These are phyloP conservation scores for Cariama cristata DNA, from an alignment of 2,113 vertebrate species.

Conservation along the genomic window DNA sequence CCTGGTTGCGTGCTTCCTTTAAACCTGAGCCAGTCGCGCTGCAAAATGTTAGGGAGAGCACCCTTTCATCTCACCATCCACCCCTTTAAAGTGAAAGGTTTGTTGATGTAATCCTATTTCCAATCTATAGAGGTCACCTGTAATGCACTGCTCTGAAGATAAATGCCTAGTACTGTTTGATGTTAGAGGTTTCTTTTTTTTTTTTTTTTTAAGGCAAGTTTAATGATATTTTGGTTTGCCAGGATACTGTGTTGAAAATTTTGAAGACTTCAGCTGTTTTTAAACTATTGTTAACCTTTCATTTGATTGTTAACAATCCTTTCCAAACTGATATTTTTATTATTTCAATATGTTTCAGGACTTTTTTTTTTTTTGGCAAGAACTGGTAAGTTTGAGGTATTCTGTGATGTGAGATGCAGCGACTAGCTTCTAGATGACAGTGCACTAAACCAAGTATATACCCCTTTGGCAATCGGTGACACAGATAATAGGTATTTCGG, in stretches of 20 bases:
- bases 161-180: conserved; percentile 68
- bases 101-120: conserved; percentile 84
- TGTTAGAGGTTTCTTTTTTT: neutral
- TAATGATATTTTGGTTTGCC: conserved; percentile 56
- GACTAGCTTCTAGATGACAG: neutral
- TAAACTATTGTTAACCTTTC: conserved; percentile 30
- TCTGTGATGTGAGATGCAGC: neutral
- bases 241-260: conserved; percentile 31
- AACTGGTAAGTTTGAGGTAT: neutral
- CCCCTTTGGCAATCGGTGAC: neutral
- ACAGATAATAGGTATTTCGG: neutral
- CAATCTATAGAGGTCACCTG: conserved; percentile 78
- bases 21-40: conserved; percentile 79
- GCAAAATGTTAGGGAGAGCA: conserved; percentile 52
- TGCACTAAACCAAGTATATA: neutral
- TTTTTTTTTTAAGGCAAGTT: conserved; percentile 24
- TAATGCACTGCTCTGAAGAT: conserved; percentile 64
- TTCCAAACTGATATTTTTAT: neutral
- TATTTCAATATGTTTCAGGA: neutral
- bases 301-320: neutral
- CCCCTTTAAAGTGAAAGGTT: conserved; percentile 75
- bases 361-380: neutral
- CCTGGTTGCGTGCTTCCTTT: conserved; percentile 78
- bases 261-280: conserved; percentile 31
- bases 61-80: conserved; percentile 77